Conservation (phyloP, 2,113 vertebrate species). For the Hyla sarda region DNA sequence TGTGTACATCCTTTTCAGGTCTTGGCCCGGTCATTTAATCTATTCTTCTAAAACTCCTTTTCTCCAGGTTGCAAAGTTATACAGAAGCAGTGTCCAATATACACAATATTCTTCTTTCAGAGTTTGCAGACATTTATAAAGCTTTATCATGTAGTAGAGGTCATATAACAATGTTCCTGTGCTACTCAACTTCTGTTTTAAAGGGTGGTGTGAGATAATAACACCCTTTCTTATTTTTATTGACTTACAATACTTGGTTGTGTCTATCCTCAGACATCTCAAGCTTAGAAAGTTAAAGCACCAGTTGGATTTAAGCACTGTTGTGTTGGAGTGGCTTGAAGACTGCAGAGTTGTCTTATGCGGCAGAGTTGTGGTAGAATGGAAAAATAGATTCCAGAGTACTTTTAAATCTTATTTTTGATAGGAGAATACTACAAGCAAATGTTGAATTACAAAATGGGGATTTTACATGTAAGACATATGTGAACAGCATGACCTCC, state of each 20-base stretch:
- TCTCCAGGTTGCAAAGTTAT: too few relatives aligned
- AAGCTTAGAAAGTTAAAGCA: not conserved
- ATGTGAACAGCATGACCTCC: constrained; percentile 14
- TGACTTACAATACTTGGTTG: not conserved
- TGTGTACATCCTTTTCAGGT: too few relatives aligned
- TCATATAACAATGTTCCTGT: too few relatives aligned
- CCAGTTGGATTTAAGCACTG: not conserved
- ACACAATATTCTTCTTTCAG: too few relatives aligned
- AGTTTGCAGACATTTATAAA: too few relatives aligned
- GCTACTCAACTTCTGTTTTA: too few relatives aligned
- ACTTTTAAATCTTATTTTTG: not conserved
- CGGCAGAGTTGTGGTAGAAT: not conserved
- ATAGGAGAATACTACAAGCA: not conserved
- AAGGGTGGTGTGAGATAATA: not conserved
- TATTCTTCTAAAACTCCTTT: too few relatives aligned
- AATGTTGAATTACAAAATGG: not conserved
- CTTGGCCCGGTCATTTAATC: too few relatives aligned
- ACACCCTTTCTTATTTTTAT: too few relatives aligned
- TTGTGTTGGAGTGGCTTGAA: not conserved
- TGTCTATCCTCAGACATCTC: not conserved
- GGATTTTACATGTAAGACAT: not conserved
- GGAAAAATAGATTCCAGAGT: not conserved
- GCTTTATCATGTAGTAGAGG: too few relatives aligned
- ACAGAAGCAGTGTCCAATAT: too few relatives aligned
- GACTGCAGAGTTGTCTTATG: not conserved